Percentiles rank a stretch among this genome's conserved stretches.
These are phyloP conservation scores for Eubasilissa splendida DNA, from an alignment of 2,888 invertebrate species.

Conservation along the genomic window DNA sequence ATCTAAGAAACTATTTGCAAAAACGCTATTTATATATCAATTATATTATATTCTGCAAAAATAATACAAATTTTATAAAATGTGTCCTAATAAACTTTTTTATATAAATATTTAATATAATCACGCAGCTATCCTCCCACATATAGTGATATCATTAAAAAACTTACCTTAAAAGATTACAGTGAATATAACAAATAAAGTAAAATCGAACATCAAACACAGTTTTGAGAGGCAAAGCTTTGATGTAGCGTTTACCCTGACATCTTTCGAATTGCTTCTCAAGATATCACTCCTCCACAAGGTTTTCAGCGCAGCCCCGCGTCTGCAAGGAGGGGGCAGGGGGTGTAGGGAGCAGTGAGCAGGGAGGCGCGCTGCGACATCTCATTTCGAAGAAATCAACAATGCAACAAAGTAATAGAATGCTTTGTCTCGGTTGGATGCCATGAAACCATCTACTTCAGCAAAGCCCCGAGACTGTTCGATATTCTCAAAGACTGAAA, in stretches of 20 bases:
- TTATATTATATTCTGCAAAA: too few relatives aligned
- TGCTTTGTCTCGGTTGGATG: constrained; percentile 27
- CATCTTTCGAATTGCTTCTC: constrained; percentile 9
- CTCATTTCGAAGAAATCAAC: constrained; percentile 19
- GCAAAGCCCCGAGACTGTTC: neutral
- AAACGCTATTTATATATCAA: too few relatives aligned
- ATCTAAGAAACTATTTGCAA: too few relatives aligned
- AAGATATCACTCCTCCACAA: constrained; percentile 1
- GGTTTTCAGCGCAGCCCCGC: neutral
- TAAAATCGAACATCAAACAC: neutral
- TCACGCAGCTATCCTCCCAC: too few relatives aligned
- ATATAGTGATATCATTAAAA: too few relatives aligned
- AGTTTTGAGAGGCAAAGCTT: neutral
- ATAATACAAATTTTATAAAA: too few relatives aligned
- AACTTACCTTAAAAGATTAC: too few relatives aligned
- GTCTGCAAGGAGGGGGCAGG: neutral
- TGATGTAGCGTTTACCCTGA: neutral
- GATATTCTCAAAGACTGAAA: neutral
- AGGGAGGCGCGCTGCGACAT: neutral
- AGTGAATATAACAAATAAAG: neutral
- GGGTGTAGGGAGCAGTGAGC: neutral
- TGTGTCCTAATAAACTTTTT: too few relatives aligned
- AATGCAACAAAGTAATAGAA: constrained; percentile 13
- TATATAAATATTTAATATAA: too few relatives aligned
- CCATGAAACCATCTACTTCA: constrained; percentile 13